These are phyloP conservation scores for Exocentrus adspersus DNA, from an alignment of 2,888 invertebrate species.

Conservation along the genomic window DNA sequence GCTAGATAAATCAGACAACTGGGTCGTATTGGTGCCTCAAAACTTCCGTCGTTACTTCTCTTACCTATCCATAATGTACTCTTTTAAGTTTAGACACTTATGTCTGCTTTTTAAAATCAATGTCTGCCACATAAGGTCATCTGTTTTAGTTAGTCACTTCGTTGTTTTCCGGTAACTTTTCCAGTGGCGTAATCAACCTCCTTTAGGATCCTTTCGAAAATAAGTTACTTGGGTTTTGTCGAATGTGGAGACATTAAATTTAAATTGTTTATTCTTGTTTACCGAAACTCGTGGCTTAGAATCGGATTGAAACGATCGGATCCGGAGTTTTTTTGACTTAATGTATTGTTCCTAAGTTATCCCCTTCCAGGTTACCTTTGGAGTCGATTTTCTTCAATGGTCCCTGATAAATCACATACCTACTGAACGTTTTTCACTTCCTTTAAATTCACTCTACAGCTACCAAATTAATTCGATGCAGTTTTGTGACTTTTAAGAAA, in stretches of 20 bases:
- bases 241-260: neutral
- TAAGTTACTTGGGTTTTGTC: neutral
- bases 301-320: too few species aligned
- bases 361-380: too few species aligned
- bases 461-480: too few species aligned
- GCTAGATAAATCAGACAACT: slow-evolving; percentile 59
- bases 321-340: too few species aligned
- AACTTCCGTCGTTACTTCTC: slow-evolving; percentile 50
- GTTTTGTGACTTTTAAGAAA: too few species aligned
- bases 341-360: too few species aligned
- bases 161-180: slow-evolving; percentile 39
- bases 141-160: slow-evolving; percentile 39
- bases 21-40: slow-evolving; percentile 56
- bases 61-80: slow-evolving; percentile 49
- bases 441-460: too few species aligned
- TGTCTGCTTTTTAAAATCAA: slow-evolving; percentile 53
- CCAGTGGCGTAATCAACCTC: slow-evolving; percentile 35
- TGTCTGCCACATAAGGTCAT: slow-evolving; percentile 42
- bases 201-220: slow-evolving; percentile 7
- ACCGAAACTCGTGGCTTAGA: neutral
- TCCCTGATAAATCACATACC: too few species aligned
- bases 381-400: too few species aligned
- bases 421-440: too few species aligned
- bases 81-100: slow-evolving; percentile 51
- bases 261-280: slow-evolving; percentile 1